phyloP scores from a whole-genome alignment of 2,797 vertebrate species.

The Hozukius guyotensis region DNA sequence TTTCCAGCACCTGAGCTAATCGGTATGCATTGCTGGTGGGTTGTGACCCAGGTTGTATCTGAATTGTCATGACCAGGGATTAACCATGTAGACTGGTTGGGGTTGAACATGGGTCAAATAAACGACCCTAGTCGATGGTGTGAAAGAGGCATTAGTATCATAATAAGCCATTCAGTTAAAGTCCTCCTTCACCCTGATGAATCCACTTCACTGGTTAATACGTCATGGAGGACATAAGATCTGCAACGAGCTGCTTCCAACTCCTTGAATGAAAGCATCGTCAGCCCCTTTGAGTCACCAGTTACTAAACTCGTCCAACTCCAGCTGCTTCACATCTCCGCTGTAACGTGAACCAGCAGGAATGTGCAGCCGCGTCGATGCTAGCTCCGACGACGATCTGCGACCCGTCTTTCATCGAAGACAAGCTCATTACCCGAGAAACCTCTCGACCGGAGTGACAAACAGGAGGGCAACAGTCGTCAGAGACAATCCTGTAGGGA shows the following conservation, averaged over 20 bases:
- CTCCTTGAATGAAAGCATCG: constrained; percentile 55
- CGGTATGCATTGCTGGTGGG: not conserved
- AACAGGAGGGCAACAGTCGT: not conserved
- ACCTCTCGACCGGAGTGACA: constrained; percentile 45
- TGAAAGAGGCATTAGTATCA: not conserved
- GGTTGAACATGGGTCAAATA: not conserved
- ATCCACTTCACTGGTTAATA: not conserved
- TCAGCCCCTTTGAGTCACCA: constrained; percentile 65
- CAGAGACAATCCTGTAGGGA: constrained; percentile 11
- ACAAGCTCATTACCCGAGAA: constrained; percentile 73
- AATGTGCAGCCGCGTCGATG: constrained; percentile 62
- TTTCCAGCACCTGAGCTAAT: not conserved
- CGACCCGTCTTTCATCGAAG: constrained; percentile 71
- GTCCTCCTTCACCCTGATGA: not conserved
- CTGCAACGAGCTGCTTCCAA: constrained; percentile 42
- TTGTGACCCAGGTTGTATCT: not conserved
- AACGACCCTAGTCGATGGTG: not conserved
- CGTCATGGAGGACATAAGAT: constrained; percentile 14
- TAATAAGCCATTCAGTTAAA: constrained; percentile 3
- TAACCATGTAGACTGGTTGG: not conserved
- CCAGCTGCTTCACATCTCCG: constrained; percentile 71
- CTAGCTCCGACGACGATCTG: constrained; percentile 43
- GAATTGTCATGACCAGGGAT: not conserved
- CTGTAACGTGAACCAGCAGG: constrained; percentile 71
- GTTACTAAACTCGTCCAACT: constrained; percentile 61